Percentiles rank a stretch among this genome's conserved stretches.
These are phyloP conservation scores for Caenorhabditis japonica DNA, from an alignment of 2,888 invertebrate species.

Conservation along the genomic window DNA sequence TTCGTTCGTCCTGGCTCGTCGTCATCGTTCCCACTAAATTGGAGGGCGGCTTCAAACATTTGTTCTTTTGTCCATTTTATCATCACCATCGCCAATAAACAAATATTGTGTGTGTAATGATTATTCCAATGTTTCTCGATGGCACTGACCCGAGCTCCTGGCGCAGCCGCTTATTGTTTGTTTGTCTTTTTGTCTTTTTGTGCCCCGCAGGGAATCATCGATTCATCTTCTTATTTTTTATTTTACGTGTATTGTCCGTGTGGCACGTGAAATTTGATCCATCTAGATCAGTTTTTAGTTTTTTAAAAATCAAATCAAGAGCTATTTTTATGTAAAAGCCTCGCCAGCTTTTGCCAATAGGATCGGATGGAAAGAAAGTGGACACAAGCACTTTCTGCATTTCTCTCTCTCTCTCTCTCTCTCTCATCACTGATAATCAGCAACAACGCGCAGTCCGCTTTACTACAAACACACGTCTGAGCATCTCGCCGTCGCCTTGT, in stretches of 20 bases:
- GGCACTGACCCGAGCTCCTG: neutral
- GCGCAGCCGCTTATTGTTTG: conserved; percentile 10
- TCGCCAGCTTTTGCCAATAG: too few species aligned
- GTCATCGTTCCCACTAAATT: conserved; percentile 30
- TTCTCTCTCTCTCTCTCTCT: conserved; percentile 5
- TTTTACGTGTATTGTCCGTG: neutral
- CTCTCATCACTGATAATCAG: conserved; percentile 30
- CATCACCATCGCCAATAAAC: conserved; percentile 1
- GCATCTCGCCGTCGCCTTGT: conserved; percentile 5
- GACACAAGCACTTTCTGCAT: conserved; percentile 19
- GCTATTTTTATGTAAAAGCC: too few species aligned
- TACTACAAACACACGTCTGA: conserved; percentile 39
- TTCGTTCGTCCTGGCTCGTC: conserved; percentile 42
- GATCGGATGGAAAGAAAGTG: conserved; percentile 1
- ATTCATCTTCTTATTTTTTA: conserved; percentile 8
- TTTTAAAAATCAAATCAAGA: neutral
- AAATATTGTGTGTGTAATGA: neutral
- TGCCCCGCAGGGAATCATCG: neutral
- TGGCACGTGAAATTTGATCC: conserved; percentile 5
- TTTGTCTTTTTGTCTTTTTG: neutral
- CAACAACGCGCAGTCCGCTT: conserved; percentile 26
- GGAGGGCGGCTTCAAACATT: neutral
- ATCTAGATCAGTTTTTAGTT: neutral
- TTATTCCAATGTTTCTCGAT: neutral
- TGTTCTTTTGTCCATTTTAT: neutral